Percentiles rank a stretch among this genome's conserved stretches.
These are phyloP conservation scores for Maniola jurtina DNA, from an alignment of 1,140 invertebrate genomes.

Conservation along the genomic window DNA sequence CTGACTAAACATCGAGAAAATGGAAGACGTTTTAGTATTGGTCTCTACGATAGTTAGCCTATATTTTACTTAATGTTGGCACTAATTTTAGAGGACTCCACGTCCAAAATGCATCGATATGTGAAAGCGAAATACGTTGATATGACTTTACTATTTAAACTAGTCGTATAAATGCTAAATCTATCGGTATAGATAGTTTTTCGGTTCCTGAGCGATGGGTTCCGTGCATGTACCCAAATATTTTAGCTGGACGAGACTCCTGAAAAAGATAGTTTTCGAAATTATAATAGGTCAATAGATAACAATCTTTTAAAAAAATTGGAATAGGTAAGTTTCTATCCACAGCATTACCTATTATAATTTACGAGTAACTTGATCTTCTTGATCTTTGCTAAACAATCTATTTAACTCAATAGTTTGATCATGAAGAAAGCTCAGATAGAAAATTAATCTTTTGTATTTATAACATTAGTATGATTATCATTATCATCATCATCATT, in stretches of 20 bases:
- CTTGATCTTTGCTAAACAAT: too few relatives aligned
- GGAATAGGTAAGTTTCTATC: too few relatives aligned
- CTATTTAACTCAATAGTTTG: too few relatives aligned
- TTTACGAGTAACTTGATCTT: too few relatives aligned
- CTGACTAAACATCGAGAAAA: constrained; percentile 15
- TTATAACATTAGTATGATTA: too few relatives aligned
- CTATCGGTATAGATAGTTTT: constrained; percentile 77
- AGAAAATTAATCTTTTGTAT: too few relatives aligned
- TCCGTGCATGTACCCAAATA: constrained; percentile 73
- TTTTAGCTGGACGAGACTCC: constrained; percentile 69
- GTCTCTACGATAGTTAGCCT: constrained; percentile 28
- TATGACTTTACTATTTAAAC: constrained; percentile 28
- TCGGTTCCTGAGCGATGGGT: constrained; percentile 74
- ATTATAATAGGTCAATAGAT: neutral
- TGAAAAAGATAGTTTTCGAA: constrained; percentile 47
- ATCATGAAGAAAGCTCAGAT: too few relatives aligned
- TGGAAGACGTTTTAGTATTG: constrained; percentile 33
- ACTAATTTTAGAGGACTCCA: constrained; percentile 30
- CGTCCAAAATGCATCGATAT: constrained; percentile 35
- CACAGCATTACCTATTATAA: too few relatives aligned
- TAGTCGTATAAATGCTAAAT: constrained; percentile 14
- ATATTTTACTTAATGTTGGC: constrained; percentile 31
- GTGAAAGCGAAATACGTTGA: constrained; percentile 39
- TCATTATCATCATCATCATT: too few relatives aligned
- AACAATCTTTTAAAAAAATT: too few relatives aligned